Percentiles rank a stretch among this genome's conserved stretches.
Conservation (phyloP, 2,797 vertebrate genomes). For the Macrochelys suwanniensis region DNA sequence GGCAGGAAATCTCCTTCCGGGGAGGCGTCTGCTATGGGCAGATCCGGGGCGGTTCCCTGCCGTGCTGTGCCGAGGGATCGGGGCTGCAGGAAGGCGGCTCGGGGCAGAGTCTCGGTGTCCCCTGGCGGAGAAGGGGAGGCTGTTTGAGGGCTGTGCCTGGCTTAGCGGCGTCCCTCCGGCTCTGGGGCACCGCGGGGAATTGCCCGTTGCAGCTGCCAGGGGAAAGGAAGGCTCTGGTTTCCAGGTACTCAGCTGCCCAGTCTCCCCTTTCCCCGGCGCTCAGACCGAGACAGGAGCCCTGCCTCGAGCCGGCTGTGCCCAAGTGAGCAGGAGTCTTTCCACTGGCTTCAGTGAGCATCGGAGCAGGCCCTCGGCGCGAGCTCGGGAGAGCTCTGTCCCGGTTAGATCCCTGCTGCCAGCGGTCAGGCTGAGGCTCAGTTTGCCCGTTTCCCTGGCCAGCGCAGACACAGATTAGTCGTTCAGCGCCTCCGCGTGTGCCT, state of each 20-base stretch:
- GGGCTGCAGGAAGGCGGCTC: no score
- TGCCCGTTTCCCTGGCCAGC: no score
- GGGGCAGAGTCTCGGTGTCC: not conserved
- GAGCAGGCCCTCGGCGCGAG: not conserved
- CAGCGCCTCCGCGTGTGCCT: not conserved
- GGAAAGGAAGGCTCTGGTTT: not conserved
- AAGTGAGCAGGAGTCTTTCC: not conserved
- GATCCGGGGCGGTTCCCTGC: not conserved
- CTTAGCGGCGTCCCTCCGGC: not conserved
- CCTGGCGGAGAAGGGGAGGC: not conserved
- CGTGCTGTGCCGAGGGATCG: no score
- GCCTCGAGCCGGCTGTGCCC: not conserved
- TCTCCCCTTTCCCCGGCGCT: not conserved
- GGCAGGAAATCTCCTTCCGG: not conserved
- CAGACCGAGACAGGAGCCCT: not conserved
- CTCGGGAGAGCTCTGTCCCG: not conserved
- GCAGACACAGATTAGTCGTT: not conserved
- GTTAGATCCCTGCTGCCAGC: not conserved
- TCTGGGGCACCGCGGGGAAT: not conserved
- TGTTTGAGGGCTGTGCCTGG: not conserved
- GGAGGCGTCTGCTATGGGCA: not conserved
- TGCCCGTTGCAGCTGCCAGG: accelerated
- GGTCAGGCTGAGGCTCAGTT: no score
- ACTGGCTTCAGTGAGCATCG: not conserved
- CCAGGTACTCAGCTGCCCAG: not conserved